These are phyloP conservation scores for Erannis defoliaria DNA, from an alignment of 2,888 invertebrate genomes.

Conservation along the genomic window DNA sequence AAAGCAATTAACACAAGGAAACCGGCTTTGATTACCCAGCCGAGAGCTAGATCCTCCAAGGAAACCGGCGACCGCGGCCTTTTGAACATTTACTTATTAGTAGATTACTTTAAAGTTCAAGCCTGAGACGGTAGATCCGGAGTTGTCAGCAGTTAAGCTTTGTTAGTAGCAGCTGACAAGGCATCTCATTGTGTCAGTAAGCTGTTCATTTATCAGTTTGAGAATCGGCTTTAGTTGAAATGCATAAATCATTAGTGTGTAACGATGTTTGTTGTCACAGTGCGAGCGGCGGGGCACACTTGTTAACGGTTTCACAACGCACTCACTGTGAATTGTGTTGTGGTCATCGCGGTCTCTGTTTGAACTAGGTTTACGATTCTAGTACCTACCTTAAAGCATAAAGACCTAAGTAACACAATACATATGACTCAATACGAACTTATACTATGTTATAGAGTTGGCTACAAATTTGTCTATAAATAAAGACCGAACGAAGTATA, in stretches of 20 bases:
- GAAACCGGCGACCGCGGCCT: constrained; percentile 17
- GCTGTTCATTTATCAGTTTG: constrained; percentile 55
- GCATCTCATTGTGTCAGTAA: constrained; percentile 17
- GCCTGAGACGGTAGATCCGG: constrained; percentile 34
- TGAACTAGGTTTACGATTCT: constrained; percentile 31
- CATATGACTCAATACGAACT: constrained; percentile 6
- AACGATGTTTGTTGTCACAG: constrained; percentile 55
- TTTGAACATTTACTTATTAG: constrained; percentile 19
- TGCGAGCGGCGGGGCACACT: constrained; percentile 34
- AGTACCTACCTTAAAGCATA: constrained; percentile 1
- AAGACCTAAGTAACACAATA: constrained; percentile 6
- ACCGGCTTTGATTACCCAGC: too few species aligned
- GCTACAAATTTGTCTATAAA: too few species aligned
- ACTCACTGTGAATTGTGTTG: constrained; percentile 51
- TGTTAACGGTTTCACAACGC: constrained; percentile 54
- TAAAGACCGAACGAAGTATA: too few species aligned
- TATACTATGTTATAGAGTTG: too few species aligned
- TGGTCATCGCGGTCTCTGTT: constrained; percentile 32
- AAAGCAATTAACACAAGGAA: constrained; percentile 32
- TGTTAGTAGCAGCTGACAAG: constrained; percentile 10
- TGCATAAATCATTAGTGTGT: constrained; percentile 49
- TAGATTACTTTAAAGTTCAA: constrained; percentile 32
- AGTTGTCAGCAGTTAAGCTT: constrained; percentile 1
- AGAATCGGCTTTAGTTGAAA: constrained; percentile 45
- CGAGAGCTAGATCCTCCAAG: too few species aligned